Percentiles rank a stretch among this genome's conserved stretches.
phyloP scores from a whole-genome alignment of 2,797 vertebrate genomes.

The Cossypha polioptera region DNA sequence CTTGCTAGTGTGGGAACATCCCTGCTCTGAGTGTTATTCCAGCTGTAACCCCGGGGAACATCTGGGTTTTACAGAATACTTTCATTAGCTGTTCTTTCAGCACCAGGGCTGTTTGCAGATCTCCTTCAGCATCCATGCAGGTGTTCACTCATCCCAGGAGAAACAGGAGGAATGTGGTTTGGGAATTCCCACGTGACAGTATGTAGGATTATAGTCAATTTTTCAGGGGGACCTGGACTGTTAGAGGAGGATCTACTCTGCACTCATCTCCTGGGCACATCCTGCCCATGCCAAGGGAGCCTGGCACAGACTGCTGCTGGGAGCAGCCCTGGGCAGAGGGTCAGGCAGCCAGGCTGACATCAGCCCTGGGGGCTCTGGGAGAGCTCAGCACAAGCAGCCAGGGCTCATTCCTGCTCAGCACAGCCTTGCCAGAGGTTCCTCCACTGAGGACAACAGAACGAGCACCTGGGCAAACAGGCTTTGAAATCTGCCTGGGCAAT shows the following conservation, averaged over 20 bases:
- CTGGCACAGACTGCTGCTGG: accelerated
- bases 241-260: neutral
- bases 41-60: neutral
- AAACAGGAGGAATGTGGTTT: neutral
- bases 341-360: neutral
- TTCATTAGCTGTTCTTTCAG: neutral
- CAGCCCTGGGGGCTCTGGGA: neutral
- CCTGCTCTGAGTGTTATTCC: neutral
- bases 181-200: neutral
- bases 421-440: neutral
- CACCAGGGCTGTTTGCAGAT: neutral
- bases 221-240: neutral
- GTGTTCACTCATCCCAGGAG: slow-evolving; percentile 3
- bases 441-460: neutral
- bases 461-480: slow-evolving; percentile 45
- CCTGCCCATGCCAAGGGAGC: accelerated
- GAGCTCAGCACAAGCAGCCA: accelerated
- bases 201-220: neutral
- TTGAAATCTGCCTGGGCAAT: slow-evolving; percentile 11
- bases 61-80: neutral
- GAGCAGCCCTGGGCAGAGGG: neutral
- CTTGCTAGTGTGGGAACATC: neutral
- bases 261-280: neutral
- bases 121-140: neutral
- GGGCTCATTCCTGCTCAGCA: neutral